Base-by-base conservation (phyloP, 2,113 vertebrate species). In the Neoarius graeffei region DNA sequence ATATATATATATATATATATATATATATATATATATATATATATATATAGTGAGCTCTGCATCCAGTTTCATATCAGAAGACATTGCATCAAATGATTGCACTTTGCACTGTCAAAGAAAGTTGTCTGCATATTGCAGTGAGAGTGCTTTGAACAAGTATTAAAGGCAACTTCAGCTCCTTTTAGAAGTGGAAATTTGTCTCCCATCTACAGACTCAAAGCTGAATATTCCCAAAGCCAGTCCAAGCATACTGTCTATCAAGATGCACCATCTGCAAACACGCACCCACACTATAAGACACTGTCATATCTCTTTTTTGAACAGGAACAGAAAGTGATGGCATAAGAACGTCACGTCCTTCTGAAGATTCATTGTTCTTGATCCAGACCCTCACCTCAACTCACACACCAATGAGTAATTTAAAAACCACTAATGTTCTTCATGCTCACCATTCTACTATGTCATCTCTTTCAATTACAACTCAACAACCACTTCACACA, bases 281-380 rank as follows among this genome's bases (percentile, higher is more conserved):
- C 7, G 69, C 17, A 35, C 73, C 56, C 50, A 79, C 50, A 79
- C 57, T 60, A 59, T 81, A 83, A 64, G 15, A 57, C 48, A 88
- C 67, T 88, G 50, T 85, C 60, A 59, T 88, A 77, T 88, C 56
- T 81, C 67, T 85, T 86, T 42, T 79, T 54, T 82, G 19, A 87
- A 89, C 60, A 89, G 86, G 57, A 62, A 60, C 57, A 69, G 89
- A 48, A 81, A 81, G 73, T 54, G 87, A 88, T 80, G 48, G 20
- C 66, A 84, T 80, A 54, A 59, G 86, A 85, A 25, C 83, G 20
- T 83, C 83, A 71, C 30, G 42, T 57, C 52, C 79, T 88, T 66
- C 73, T 77, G 86, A 89, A 35, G 86, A 88, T 86, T 60, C 81
- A 56, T 27, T 85, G 56, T 52, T 30, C n/a, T 86, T 84, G 15